These are phyloP conservation scores for Synergus gifuensis DNA, from an alignment of 2,888 invertebrate species.

Conservation along the genomic window DNA sequence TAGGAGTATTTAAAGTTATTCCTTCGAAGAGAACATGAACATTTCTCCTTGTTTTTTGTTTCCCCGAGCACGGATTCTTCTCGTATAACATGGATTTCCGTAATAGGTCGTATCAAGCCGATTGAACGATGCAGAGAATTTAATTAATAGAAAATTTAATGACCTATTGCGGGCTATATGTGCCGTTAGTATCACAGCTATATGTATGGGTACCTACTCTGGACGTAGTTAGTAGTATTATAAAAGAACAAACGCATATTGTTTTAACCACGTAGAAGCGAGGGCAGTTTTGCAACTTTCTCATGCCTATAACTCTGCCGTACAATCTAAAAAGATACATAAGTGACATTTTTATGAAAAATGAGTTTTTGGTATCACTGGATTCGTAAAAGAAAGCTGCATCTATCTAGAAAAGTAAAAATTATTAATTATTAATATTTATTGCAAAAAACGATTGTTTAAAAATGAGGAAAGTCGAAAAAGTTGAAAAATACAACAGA, in stretches of 20 bases:
- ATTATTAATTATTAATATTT: no score
- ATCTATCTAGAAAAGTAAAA: no score
- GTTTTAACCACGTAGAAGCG: slow-evolving; percentile 45
- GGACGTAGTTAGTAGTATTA: slow-evolving; percentile 3
- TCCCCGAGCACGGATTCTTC: neutral
- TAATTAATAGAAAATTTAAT: slow-evolving; percentile 41
- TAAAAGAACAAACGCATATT: slow-evolving; percentile 29
- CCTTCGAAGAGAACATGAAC: neutral
- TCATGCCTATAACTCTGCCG: no score
- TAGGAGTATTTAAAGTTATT: slow-evolving; percentile 16
- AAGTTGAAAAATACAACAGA: no score
- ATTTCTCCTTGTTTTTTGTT: neutral
- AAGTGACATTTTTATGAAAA: no score
- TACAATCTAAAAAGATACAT: no score
- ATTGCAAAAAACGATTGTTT: no score
- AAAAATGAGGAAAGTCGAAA: no score
- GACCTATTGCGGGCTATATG: slow-evolving; percentile 14
- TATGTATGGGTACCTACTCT: neutral
- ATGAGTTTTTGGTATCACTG: no score
- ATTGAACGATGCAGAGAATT: slow-evolving; percentile 28
- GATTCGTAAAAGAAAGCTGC: no score
- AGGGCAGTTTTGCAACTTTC: slow-evolving; percentile 53
- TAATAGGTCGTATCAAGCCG: slow-evolving; percentile 13
- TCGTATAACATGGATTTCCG: slow-evolving; percentile 31
- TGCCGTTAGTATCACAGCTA: neutral